Evolutionary conservation across 2,113 vertebrate species (phyloP).

Genomic region (Clinocottus analis): DNA sequence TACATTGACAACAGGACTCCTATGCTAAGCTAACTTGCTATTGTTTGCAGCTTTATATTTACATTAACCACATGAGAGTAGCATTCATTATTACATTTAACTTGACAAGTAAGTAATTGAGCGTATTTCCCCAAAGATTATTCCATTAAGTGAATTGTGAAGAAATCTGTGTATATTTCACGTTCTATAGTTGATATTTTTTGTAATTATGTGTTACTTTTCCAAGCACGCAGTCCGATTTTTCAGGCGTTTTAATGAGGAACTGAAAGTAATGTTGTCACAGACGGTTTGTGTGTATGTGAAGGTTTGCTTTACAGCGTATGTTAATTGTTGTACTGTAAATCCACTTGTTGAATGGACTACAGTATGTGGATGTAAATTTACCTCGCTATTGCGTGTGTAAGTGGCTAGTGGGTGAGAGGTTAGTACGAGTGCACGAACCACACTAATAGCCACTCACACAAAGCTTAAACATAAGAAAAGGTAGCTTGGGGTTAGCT

Average conservation of each 20-base stretch:
- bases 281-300: not conserved
- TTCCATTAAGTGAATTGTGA: not conserved
- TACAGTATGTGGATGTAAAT: not conserved
- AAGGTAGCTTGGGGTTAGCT: not conserved
- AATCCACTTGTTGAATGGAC: not conserved
- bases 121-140: not conserved
- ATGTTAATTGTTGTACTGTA: not conserved
- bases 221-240: not conserved
- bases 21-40: not conserved
- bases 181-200: not conserved
- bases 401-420: not conserved
- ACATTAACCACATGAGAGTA: not conserved
- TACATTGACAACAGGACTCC: not conserved
- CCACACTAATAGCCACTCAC: conserved; percentile 9
- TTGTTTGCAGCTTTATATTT: not conserved
- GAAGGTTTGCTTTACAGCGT: not conserved
- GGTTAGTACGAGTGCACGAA: not conserved
- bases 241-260: not conserved
- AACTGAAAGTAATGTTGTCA: not conserved
- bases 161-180: not conserved
- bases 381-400: not conserved
- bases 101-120: not conserved
- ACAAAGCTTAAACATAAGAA: not conserved
- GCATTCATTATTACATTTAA: not conserved
- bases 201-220: not conserved